Conservation (phyloP, 2,888 invertebrate genomes). For the Ophioninae sp. region DNA sequence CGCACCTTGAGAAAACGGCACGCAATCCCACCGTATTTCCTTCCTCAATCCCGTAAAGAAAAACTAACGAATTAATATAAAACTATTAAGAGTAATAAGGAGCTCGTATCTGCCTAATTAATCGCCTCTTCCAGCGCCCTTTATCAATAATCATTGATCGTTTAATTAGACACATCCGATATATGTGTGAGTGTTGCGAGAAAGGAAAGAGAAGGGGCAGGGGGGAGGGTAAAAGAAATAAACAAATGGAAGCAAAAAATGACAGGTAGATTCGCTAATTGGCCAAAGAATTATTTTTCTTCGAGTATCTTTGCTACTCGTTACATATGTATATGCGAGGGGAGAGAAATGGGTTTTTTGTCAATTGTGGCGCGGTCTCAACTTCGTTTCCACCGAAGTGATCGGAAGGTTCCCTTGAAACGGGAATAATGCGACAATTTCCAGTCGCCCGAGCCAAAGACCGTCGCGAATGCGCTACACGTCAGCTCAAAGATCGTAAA, state of each 20-base stretch:
- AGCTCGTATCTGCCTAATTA: slow-evolving; percentile 55
- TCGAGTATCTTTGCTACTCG: slow-evolving; percentile 30
- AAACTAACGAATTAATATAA: slow-evolving; percentile 59
- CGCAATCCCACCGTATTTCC: slow-evolving; percentile 50
- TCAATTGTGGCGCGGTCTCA: not conserved
- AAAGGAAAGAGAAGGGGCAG: not conserved
- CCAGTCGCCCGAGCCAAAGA: too few species aligned
- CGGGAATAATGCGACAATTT: not conserved
- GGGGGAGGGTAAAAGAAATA: not conserved
- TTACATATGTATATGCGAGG: not conserved
- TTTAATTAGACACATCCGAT: slow-evolving; percentile 56
- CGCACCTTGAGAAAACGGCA: slow-evolving; percentile 59
- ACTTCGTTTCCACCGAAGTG: not conserved
- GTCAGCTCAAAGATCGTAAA: too few species aligned
- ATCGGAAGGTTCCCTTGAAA: slow-evolving; percentile 1
- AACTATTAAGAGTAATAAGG: slow-evolving; percentile 59
- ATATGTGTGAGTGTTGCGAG: slow-evolving; percentile 14
- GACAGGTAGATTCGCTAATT: slow-evolving; percentile 54
- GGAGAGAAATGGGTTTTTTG: slow-evolving; percentile 12
- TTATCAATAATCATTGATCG: slow-evolving; percentile 63
- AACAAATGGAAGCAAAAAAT: slow-evolving; percentile 21
- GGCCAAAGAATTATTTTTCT: slow-evolving; percentile 49
- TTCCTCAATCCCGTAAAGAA: slow-evolving; percentile 51
- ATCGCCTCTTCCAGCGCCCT: slow-evolving; percentile 52
- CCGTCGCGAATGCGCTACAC: too few species aligned